Base-by-base conservation (phyloP, 1,140 invertebrate species). In the Dreissena rostriformis region DNA sequence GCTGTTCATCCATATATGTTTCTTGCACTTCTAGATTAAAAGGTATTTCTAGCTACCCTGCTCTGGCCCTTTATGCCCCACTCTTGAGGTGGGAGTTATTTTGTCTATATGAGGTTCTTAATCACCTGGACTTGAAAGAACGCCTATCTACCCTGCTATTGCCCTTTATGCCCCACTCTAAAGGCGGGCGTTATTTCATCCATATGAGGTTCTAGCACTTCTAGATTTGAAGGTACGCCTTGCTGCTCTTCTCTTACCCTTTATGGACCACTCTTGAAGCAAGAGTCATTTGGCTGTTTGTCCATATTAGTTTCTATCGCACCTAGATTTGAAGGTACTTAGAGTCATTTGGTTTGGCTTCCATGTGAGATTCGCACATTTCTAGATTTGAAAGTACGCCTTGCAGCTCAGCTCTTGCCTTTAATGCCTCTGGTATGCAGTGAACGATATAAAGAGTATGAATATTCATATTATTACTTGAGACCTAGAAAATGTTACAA, bases 181-280 rank as follows among this genome's bases (percentile, higher is more conserved):
- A 57, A 14, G 19, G 12, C 53, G 14, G 24, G 70, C 29, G 12
- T n/a, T 6, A 49, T 49, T 49, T 49, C 49, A 14, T 72, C 19
- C 10, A 94, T n/a, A n/a, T n/a, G n/a, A n/a, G n/a, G n/a, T n/a
- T n/a, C n/a, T n/a, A n/a, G n/a, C 39, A 39, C 39, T 5, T 8
- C 39, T 39, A 39, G 39, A 39, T 39, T 39, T 39, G 4, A 39
- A 39, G 39, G 39, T 39, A 39, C 39, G 39, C 39, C 39, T 2
- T 39, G 39, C 39, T 39, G 95, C 78, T 93, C 94, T 79, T 94
- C 95, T 89, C 88, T 95, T n/a, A 95, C 95, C 89, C 89, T 95
- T 24, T 95, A 95, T 91, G 93, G 94, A 81, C 71, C 49, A 39
- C 51, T 39, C 19, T 53, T 52, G 53, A 7, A n/a, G 51, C 57